A percentile compares a stretch with the other conserved stretches of the same genome.
Evolutionary conservation across 2,888 invertebrate genomes (phyloP).

Genomic region (Diadromus collaris): DNA sequence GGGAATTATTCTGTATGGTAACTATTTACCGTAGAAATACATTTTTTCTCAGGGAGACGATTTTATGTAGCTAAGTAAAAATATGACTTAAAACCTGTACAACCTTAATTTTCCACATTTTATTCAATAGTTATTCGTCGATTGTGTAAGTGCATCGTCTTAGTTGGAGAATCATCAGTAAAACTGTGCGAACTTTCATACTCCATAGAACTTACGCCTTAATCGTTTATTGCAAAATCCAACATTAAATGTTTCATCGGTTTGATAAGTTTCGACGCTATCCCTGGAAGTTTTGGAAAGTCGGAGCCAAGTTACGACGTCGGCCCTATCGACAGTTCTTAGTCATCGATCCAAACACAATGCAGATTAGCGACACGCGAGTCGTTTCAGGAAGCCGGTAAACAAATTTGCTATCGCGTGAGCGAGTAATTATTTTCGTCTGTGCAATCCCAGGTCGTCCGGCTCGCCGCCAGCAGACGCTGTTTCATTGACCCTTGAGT

Average conservation of each 20-base stretch:
- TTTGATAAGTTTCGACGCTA: neutral
- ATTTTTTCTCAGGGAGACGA: neutral
- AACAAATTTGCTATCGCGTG: constrained; percentile 53
- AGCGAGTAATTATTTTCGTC: constrained; percentile 61
- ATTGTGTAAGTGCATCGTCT: too few species aligned
- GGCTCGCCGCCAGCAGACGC: neutral
- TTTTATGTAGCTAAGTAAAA: neutral
- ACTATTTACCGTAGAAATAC: too few species aligned
- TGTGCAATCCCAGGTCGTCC: constrained; percentile 39
- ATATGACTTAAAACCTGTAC: neutral
- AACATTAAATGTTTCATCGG: too few species aligned
- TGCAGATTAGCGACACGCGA: constrained; percentile 1
- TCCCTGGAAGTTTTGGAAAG: neutral
- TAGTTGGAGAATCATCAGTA: too few species aligned
- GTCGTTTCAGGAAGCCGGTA: constrained; percentile 61
- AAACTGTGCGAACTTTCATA: too few species aligned
- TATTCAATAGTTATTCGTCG: too few species aligned
- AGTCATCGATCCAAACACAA: constrained; percentile 22
- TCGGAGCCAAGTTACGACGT: neutral
- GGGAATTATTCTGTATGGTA: too few species aligned
- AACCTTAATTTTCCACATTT: neutral
- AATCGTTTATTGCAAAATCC: too few species aligned
- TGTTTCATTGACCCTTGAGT: constrained; percentile 38
- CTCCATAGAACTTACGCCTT: too few species aligned
- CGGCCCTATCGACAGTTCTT: neutral